Base-by-base conservation (phyloP, 2,797 vertebrate genomes). In the Telmatherina bonti region DNA sequence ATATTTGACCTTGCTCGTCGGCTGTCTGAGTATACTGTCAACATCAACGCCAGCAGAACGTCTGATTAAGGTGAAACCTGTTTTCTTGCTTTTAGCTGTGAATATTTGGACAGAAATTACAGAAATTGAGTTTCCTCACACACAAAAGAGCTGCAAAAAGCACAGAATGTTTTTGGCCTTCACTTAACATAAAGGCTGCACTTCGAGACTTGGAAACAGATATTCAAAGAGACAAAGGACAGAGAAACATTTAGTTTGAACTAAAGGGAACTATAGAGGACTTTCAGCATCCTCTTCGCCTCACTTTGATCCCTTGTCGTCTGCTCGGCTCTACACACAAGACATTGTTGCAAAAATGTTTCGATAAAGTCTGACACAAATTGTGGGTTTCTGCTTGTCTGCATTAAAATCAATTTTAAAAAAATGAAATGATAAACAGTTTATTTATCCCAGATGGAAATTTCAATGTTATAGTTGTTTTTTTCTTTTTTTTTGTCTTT, bases 81-180 rank as follows among this genome's bases (percentile, higher is more conserved):
- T 62, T 57, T 63, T 68, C 30, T 30, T 27, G 10, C 7, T 51
- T 62, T 9, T 59, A 52, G 33, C 12, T 22, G 9, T 33, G 36
- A 51, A 57, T 20, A 29, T n/a, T n/a, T n/a, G 11, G 45, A 24
- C 35, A 55, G 36, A 60, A 41, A 62, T 13, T 35, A 18, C 20
- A 57, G 10, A 51, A 43, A 67, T 15, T 5, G 20, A 53, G 24
- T 38, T 41, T 60, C 16, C 52, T 26, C 36, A 41, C 13, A 31
- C 51, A 22, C 64, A 24, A 13, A 52, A 65, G 54, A 64, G 33
- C 43, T 58, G 61, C 55, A 59, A 54, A 72, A 53, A 59, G 35
- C 18, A 65, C 47, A 41, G 27, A 24, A 51, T 43, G 41, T 43
- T 27, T 24, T 73, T n/a, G 13, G 49, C 24, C 3, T 43, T 5